These are phyloP conservation scores for Aplidium turbinatum DNA, from an alignment of 23 tunicate species.

Conservation along the genomic window DNA sequence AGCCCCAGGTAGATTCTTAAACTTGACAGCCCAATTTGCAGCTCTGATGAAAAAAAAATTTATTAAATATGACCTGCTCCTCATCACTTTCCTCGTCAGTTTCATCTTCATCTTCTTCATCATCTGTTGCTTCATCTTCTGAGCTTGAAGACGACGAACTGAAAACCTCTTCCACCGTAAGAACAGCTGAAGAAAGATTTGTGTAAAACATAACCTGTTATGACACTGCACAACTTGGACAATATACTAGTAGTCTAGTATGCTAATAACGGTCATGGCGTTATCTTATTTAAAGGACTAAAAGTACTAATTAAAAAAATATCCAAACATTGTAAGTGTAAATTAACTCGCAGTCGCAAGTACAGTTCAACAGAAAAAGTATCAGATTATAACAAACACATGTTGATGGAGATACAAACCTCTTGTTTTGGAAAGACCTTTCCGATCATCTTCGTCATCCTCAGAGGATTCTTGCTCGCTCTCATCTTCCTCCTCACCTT, in stretches of 20 bases:
- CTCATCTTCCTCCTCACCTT: constrained; percentile 88
- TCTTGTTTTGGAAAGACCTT: constrained; percentile 18
- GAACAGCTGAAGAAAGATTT: constrained; percentile 26
- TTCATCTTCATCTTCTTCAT: constrained; percentile 66
- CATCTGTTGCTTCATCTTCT: constrained; percentile 51
- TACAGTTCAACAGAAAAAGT: too few relatives aligned
- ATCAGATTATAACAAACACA: too few relatives aligned
- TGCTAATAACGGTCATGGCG: neutral
- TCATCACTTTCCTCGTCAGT: constrained; percentile 61
- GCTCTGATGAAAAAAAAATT: too few relatives aligned
- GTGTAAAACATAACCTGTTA: neutral
- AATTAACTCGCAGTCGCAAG: too few relatives aligned
- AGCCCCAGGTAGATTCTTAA: too few relatives aligned
- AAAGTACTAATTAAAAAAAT: too few relatives aligned
- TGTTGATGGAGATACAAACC: too few relatives aligned
- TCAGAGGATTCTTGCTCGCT: constrained; percentile 65
- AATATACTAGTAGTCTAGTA: neutral
- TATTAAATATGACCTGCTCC: constrained; percentile 35
- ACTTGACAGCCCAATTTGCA: too few relatives aligned
- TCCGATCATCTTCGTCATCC: constrained; percentile 37
- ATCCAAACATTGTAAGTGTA: too few relatives aligned
- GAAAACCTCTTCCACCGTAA: constrained; percentile 91
- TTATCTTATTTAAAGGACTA: too few relatives aligned
- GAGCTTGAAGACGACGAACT: constrained; percentile 62
- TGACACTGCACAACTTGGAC: neutral